Percentiles rank a stretch among this genome's conserved stretches.
Conservation (phyloP, 2,797 vertebrate genomes). For the Scleropages formosus region DNA sequence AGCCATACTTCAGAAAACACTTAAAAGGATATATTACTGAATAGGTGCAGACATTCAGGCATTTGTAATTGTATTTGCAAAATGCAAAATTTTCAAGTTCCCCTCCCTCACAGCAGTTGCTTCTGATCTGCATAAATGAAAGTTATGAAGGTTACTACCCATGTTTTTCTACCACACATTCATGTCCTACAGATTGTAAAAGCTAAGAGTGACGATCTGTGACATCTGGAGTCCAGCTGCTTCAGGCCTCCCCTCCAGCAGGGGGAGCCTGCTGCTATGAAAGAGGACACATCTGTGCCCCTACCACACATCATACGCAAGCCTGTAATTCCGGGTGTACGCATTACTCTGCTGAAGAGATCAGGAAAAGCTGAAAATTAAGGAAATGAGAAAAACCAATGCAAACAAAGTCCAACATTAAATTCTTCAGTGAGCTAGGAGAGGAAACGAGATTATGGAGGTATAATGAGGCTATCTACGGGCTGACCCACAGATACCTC, state of each 20-base stretch:
- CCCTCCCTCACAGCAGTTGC: not conserved
- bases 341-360: slow-evolving; percentile 52
- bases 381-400: not conserved
- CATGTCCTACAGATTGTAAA: slow-evolving; percentile 41
- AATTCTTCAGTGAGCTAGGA: not conserved
- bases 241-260: slow-evolving; percentile 24
- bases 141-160: slow-evolving; percentile 42
- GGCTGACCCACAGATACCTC: no score
- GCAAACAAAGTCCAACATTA: not conserved
- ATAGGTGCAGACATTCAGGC: no score
- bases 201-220: slow-evolving; percentile 44
- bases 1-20: no score
- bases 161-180: slow-evolving; percentile 25
- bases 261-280: slow-evolving; percentile 17
- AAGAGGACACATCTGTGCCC: slow-evolving; percentile 15
- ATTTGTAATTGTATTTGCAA: no score
- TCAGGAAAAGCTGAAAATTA: slow-evolving; percentile 30
- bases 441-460: no score
- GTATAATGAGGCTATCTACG: no score
- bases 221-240: slow-evolving; percentile 75
- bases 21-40: no score
- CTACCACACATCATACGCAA: slow-evolving; percentile 27
- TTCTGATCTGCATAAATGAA: slow-evolving; percentile 39
- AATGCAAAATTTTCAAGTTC: not conserved
- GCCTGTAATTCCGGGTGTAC: slow-evolving; percentile 55